Percentiles rank a stretch among this genome's conserved stretches.
phyloP scores from a whole-genome alignment of 2,888 invertebrate genomes.

The Silvanus unidentatus region DNA sequence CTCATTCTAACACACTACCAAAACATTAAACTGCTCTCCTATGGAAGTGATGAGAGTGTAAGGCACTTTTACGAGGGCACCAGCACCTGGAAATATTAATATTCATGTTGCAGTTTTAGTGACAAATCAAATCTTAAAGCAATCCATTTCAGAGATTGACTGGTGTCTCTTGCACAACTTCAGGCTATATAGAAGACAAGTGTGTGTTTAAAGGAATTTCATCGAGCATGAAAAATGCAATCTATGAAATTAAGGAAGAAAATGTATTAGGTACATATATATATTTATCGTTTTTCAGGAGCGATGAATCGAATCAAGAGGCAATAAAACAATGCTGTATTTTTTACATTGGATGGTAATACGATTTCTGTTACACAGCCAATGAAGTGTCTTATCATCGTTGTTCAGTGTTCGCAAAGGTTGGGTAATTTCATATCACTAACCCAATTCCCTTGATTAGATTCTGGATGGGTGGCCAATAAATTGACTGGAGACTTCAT shows the following conservation, averaged over 20 bases:
- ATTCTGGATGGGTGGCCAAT: constrained; percentile 47
- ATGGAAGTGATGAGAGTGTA: no score
- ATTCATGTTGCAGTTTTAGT: no score
- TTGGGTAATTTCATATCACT: constrained; percentile 45
- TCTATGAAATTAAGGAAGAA: not conserved
- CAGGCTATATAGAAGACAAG: no score
- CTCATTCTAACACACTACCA: no score
- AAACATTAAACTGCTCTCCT: no score
- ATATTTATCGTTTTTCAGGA: not conserved
- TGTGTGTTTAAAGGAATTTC: no score
- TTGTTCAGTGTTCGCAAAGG: constrained; percentile 41
- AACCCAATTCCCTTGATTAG: constrained; percentile 47
- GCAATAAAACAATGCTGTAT: constrained; percentile 28
- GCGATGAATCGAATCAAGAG: constrained; percentile 22
- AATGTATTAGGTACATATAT: not conserved
- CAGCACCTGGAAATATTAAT: no score
- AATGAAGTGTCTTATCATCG: constrained; percentile 45
- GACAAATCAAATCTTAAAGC: no score
- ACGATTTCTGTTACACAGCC: constrained; percentile 39
- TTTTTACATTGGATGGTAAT: constrained; percentile 35
- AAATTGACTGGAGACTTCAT: constrained; percentile 46
- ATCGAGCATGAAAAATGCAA: no score
- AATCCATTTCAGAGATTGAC: no score
- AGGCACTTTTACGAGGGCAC: no score
- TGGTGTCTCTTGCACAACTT: no score